Evolutionary conservation across 2,888 invertebrate species (phyloP).

Genomic region (Caenorhabditis doughertyi): DNA sequence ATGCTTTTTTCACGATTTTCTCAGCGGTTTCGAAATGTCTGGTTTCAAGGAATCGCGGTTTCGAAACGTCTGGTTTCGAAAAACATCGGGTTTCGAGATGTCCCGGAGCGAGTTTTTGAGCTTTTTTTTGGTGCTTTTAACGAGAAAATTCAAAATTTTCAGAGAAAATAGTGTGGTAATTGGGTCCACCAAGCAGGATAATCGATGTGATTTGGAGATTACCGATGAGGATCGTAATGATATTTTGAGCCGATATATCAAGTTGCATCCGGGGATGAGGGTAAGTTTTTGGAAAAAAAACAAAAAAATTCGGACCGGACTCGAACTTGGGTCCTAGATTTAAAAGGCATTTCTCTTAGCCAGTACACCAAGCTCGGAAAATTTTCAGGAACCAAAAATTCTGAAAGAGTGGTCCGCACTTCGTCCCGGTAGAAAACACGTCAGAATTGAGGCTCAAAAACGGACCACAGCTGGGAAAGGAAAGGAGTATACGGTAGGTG

Average conservation of each 20-base stretch:
- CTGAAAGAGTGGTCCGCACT: slow-evolving; percentile 75
- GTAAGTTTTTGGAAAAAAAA: too few species aligned
- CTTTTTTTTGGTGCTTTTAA: too few species aligned
- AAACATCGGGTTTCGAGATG: too few species aligned
- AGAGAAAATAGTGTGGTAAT: slow-evolving; percentile 72
- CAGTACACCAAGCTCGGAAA: too few species aligned
- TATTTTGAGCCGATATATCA: slow-evolving; percentile 73
- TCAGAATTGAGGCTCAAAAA: slow-evolving; percentile 68
- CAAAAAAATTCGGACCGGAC: too few species aligned
- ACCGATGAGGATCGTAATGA: slow-evolving; percentile 75
- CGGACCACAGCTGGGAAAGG: slow-evolving; percentile 29
- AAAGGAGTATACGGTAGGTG: slow-evolving; percentile 57
- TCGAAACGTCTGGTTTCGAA: too few species aligned
- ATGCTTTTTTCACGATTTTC: too few species aligned
- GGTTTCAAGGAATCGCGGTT: background rate
- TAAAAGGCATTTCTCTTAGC: too few species aligned
- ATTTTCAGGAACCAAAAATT: slow-evolving; percentile 71
- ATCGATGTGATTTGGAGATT: slow-evolving; percentile 71
- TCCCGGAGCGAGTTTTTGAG: too few species aligned
- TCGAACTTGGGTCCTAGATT: too few species aligned
- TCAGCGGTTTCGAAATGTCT: too few species aligned
- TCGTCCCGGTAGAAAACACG: slow-evolving; percentile 69
- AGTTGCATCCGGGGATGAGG: slow-evolving; percentile 75
- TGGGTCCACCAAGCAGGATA: slow-evolving; percentile 74
- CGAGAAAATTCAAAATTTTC: slow-evolving; percentile 22